Conservation (phyloP, 2,113 vertebrate species). For the Tor tambroides region DNA sequence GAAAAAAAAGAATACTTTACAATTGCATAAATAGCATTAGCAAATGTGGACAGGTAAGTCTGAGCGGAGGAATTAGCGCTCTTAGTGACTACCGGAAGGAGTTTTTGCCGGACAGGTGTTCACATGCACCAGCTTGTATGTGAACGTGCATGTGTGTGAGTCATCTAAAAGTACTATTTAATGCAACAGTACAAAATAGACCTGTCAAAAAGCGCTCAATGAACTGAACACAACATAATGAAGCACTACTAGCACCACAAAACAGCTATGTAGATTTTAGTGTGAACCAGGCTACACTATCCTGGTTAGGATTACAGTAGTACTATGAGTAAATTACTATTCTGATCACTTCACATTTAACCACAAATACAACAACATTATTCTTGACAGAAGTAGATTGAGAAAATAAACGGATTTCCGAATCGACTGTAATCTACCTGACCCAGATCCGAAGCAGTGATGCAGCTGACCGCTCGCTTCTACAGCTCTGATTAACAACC, state of each 20-base stretch:
- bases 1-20: neutral
- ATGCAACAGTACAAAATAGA: neutral
- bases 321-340: neutral
- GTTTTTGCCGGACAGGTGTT: constrained; percentile 11
- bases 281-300: neutral
- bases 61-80: neutral
- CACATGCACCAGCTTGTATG: constrained; percentile 38
- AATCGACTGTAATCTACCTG: constrained; percentile 52
- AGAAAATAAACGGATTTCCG: constrained; percentile 46
- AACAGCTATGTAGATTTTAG: neutral
- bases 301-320: neutral
- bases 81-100: constrained; percentile 10
- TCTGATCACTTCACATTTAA: neutral
- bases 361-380: neutral
- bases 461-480: neutral
- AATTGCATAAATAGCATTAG: neutral
- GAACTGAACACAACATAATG: neutral
- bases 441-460: constrained; percentile 46
- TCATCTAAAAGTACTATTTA: neutral
- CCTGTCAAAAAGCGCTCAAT: neutral
- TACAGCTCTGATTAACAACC: neutral
- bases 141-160: neutral
- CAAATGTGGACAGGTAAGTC: neutral
- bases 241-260: neutral
- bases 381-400: neutral